Evolutionary conservation across 2,888 invertebrate genomes (phyloP), one percentile per base, ranked within the genome.

Genomic region (Athalia circularis): DNA sequence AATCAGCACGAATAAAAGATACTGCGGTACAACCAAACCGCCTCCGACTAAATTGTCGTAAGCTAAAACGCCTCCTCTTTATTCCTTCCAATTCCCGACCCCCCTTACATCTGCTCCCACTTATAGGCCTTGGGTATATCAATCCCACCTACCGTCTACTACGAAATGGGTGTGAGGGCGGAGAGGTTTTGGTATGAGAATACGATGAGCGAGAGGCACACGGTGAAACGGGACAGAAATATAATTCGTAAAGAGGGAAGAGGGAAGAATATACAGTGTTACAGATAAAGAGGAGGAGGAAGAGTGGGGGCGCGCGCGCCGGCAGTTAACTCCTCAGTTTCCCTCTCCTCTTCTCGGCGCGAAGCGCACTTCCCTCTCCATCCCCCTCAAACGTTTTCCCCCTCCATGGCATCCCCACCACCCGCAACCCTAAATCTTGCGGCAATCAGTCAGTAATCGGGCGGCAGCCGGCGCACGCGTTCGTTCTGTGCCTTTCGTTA

Each of bases 401-500:
- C 8, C 62, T 61, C 78, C 59, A 76, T 79, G 79, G 79, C 80
- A 81, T 80, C 81, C 81, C 80, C 79, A 80, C 84, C 72, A 72
- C 72, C 72, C 59, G 72, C 72, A 72, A 85, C 84, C 86, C 86
- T 85, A 86, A 86, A 86, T 86, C 86, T 86, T 84, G 86, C 86
- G 85, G 85, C 86, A 86, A 87, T 86, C 86, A 87, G 87, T 86
- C 86, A 85, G 86, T 85, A 84, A 86, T 85, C 86, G 87, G 86
- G 85, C 86, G 87, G 85, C 85, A 85, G 86, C 86, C 86, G 86
- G 84, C 84, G 84, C 80, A 75, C 65, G 74, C 80, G 77, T 67
- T 77, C 68, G 61, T 70, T 52, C 72, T 70, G 77, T 77, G 77
- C 70, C 48, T 29, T 50, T 48, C 70, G 52, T 72, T 29, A 29